These are phyloP conservation scores for Salminus brasiliensis DNA, from an alignment of 2,113 vertebrate genomes.

Conservation along the genomic window DNA sequence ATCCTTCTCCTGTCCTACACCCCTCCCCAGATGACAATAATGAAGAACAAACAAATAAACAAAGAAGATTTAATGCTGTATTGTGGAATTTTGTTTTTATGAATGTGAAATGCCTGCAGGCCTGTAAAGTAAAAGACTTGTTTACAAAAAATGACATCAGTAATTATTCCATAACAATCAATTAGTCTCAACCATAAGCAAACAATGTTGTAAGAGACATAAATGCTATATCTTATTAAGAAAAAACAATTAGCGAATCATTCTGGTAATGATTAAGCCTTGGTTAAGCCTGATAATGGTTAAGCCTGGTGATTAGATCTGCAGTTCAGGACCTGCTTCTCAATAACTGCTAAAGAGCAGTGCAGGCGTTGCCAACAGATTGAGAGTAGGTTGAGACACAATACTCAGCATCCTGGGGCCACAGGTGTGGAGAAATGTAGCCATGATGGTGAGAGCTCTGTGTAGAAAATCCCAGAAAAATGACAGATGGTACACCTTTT, in stretches of 20 bases:
- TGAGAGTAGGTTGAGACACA: background rate
- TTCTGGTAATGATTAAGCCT: slow-evolving; percentile 27
- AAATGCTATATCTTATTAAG: slow-evolving; percentile 28
- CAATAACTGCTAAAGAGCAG: background rate
- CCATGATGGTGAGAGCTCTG: background rate
- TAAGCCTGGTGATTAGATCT: slow-evolving; percentile 31
- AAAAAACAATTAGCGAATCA: slow-evolving; percentile 25
- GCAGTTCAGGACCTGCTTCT: slow-evolving; percentile 6
- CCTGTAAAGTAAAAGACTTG: background rate
- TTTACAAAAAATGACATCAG: slow-evolving; percentile 8
- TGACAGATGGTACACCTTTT: background rate
- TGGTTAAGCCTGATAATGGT: slow-evolving; percentile 30
- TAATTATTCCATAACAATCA: background rate
- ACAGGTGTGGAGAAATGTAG: background rate
- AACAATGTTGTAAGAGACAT: slow-evolving; percentile 9
- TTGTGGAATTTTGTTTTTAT: slow-evolving; percentile 30
- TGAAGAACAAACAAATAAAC: slow-evolving; percentile 77
- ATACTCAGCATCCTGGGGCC: background rate
- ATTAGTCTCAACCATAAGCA: background rate
- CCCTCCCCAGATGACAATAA: slow-evolving; percentile 59
- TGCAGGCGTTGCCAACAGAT: background rate
- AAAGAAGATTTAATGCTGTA: slow-evolving; percentile 52
- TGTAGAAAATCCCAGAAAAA: slow-evolving; percentile 22
- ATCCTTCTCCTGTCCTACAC: slow-evolving; percentile 49
- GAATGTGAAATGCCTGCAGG: background rate